Conservation (phyloP, 2,888 invertebrate genomes). For the Synergus umbraculus region DNA sequence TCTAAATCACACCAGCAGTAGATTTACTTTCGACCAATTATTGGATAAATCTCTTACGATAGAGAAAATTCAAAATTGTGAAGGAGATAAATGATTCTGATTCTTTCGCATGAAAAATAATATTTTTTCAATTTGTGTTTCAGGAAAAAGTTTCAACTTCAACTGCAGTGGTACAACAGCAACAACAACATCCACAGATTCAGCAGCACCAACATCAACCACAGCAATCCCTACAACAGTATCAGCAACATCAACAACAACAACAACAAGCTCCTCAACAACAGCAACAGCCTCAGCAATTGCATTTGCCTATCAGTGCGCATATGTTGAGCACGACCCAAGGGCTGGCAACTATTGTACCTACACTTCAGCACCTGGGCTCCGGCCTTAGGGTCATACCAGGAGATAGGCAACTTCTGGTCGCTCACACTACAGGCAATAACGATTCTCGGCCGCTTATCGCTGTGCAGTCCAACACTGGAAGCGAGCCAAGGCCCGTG, state of each 20-base stretch:
- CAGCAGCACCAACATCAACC: conserved; percentile 53
- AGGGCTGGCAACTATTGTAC: conserved; percentile 74
- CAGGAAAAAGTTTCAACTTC: conserved; percentile 69
- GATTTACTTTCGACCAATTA: background rate
- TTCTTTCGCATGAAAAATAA: conserved; percentile 42
- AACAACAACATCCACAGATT: conserved; percentile 54
- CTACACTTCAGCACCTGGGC: conserved; percentile 74
- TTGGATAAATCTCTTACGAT: background rate
- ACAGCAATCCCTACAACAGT: conserved; percentile 42
- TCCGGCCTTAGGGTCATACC: conserved; percentile 73
- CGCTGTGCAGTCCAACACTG: conserved; percentile 73
- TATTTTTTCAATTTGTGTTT: conserved; percentile 28
- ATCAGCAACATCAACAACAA: conserved; percentile 57
- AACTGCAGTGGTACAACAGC: conserved; percentile 62
- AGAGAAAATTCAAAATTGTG: background rate
- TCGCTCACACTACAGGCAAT: conserved; percentile 70
- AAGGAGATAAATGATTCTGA: background rate
- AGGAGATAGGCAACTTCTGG: conserved; percentile 73
- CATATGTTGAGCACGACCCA: conserved; percentile 75
- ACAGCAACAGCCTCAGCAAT: conserved; percentile 69
- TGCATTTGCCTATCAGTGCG: conserved; percentile 73
- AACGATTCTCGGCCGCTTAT: conserved; percentile 72
- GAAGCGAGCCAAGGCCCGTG: conserved; percentile 74
- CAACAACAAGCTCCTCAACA: conserved; percentile 54
- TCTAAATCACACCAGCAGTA: background rate